Evolutionary conservation across 2,888 invertebrate genomes (phyloP).

Genomic region (Parascotia fuliginaria): DNA sequence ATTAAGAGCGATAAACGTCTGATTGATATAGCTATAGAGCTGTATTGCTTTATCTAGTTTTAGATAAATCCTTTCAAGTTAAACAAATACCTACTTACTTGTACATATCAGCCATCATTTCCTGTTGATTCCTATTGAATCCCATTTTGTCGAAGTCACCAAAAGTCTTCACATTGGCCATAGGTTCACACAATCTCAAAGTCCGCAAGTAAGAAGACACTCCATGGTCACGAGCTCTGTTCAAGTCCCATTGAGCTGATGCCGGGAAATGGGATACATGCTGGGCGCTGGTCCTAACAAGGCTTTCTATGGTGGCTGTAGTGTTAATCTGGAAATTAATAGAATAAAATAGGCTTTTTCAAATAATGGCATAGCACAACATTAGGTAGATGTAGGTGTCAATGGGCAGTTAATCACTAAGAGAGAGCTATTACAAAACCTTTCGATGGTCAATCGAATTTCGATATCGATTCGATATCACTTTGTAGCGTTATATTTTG

Average conservation of each 20-base stretch:
- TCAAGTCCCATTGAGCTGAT: slow-evolving; percentile 79
- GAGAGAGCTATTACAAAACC: too few relatives aligned
- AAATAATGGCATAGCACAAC: too few relatives aligned
- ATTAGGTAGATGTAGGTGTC: too few relatives aligned
- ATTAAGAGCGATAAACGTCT: too few relatives aligned
- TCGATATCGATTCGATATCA: too few relatives aligned
- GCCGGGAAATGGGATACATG: slow-evolving; percentile 85
- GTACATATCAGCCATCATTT: slow-evolving; percentile 89
- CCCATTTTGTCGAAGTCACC: slow-evolving; percentile 86
- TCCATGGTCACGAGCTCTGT: slow-evolving; percentile 91
- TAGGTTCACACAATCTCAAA: slow-evolving; percentile 87
- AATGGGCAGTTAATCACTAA: too few relatives aligned
- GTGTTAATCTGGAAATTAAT: slow-evolving; percentile 81
- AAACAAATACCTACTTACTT: slow-evolving; percentile 70
- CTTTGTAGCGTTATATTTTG: too few relatives aligned
- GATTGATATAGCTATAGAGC: background rate
- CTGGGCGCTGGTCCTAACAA: slow-evolving; percentile 88
- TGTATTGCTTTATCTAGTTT: background rate
- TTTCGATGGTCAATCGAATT: too few relatives aligned
- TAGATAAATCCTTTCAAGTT: background rate
- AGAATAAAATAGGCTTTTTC: too few relatives aligned
- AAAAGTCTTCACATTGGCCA: slow-evolving; percentile 81
- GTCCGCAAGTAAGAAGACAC: slow-evolving; percentile 90
- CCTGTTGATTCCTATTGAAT: slow-evolving; percentile 85
- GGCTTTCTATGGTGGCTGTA: slow-evolving; percentile 86